Base-by-base conservation (phyloP, 2,113 vertebrate genomes). In the Callionymus lyra region DNA sequence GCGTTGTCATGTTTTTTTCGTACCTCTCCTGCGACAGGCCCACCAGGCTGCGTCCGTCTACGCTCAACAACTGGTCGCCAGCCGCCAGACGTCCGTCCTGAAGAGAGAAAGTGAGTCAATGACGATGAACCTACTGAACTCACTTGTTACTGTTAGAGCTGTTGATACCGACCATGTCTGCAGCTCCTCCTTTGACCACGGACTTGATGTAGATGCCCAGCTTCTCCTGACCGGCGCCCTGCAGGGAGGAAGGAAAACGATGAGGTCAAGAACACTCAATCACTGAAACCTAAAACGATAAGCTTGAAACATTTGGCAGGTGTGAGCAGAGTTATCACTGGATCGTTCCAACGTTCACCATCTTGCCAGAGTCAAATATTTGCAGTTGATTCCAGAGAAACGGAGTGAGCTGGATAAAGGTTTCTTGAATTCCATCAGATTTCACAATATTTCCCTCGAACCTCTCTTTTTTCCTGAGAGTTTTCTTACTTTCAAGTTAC, bases 141-240 rank as follows among this genome's bases (percentile, higher is more conserved):
- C n/a, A n/a, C n/a, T n/a, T n/a, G n/a, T 2, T 16, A 11, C 11
- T 5, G 12, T 38, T 1, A 14, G 21, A 33, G 37, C 10, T 41
- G 1, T 35, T 18, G 35, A 10, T 31, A 63, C 91, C 81, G 21
- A 97, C 95, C 84, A 90, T 86, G 34, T 99, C 95, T 11, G 95
- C 95, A 13, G 94, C 94, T 16, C 95, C 95, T 58, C 95, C 94
- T 80, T 92, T 97, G 43, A 99, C 95, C 5, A 99, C 94, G 15
- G 94, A 98, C 75, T 99, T 99, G 67, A 99, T 85, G 21, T 99
- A 99, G 82, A 99, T 98, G 32, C 94, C 95, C 44, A 99, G 88
- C 62, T 97, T 99, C 59, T 99, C 94, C 79, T 97, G 93, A 48
- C 95, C 95, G 13, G 95, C 94, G 53, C 94, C 95, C 95, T 99